These are phyloP conservation scores for Hyposoter didymator DNA, from an alignment of 2,888 invertebrate species.

Conservation along the genomic window DNA sequence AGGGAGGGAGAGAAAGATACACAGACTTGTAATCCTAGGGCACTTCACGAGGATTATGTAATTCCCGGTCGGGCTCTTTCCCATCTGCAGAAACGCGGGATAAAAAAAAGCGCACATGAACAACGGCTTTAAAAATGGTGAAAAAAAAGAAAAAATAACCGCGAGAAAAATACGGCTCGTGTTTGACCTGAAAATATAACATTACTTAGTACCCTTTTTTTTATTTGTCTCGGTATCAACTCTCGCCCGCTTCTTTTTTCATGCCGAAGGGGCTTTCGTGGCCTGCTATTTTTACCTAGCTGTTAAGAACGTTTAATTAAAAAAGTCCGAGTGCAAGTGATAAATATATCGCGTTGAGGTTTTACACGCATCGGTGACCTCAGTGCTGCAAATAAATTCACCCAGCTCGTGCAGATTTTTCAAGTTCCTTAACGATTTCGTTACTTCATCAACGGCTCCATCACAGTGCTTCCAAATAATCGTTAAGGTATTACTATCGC, in stretches of 20 bases:
- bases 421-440: background rate
- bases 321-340: slow-evolving; percentile 24
- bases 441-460: background rate
- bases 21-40: slow-evolving; percentile 51
- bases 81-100: slow-evolving; percentile 26
- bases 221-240: slow-evolving; percentile 3
- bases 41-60: slow-evolving; percentile 57
- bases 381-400: background rate
- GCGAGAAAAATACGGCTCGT: slow-evolving; percentile 7
- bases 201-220: slow-evolving; percentile 9
- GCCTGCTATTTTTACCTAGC: slow-evolving; percentile 8
- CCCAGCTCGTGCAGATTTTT: background rate
- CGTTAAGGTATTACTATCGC: background rate
- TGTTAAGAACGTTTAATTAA: slow-evolving; percentile 39
- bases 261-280: background rate
- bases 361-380: slow-evolving; percentile 3
- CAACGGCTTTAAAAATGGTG: slow-evolving; percentile 28
- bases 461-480: background rate
- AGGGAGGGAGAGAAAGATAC: background rate
- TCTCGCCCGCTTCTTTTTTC: background rate
- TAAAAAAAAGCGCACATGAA: slow-evolving; percentile 31
- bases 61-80: slow-evolving; percentile 42
- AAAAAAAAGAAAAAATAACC: background rate
- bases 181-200: slow-evolving; percentile 33
- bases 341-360: slow-evolving; percentile 28